phyloP scores from a whole-genome alignment of 2,888 invertebrate genomes.

The Erpobdella octoculata region DNA sequence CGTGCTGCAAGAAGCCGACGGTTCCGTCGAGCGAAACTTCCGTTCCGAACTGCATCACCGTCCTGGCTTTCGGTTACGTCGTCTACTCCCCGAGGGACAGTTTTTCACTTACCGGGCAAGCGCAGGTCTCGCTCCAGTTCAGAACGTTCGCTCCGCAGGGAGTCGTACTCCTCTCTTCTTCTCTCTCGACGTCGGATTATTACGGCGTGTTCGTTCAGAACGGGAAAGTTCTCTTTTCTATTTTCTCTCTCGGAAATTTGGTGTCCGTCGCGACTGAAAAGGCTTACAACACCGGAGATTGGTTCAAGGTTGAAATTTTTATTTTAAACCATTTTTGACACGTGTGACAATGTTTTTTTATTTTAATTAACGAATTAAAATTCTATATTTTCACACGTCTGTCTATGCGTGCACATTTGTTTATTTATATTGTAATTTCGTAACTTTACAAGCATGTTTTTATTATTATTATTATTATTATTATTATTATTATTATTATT shows the following conservation, averaged over 20 bases:
- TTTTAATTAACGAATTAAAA: no score
- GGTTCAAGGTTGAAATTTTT: slow-evolving; percentile 40
- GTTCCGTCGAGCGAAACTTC: slow-evolving; percentile 5
- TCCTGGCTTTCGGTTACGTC: slow-evolving; percentile 38
- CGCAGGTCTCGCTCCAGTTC: slow-evolving; percentile 36
- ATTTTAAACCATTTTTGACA: no score
- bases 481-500: no score
- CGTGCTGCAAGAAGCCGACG: slow-evolving; percentile 37
- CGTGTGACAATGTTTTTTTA: no score
- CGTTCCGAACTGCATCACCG: slow-evolving; percentile 27
- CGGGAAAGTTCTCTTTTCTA: slow-evolving; percentile 34
- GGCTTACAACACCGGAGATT: slow-evolving; percentile 37
- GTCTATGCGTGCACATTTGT: no score
- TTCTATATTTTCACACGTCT: no score
- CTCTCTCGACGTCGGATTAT: slow-evolving; percentile 8
- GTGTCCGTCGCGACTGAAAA: slow-evolving; percentile 5
- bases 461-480: no score
- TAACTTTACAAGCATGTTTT: no score
- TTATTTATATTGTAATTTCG: no score
- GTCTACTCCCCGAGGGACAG: not conserved
- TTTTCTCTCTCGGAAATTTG: slow-evolving; percentile 1
- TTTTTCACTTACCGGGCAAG: slow-evolving; percentile 23
- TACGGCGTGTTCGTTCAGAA: slow-evolving; percentile 33
- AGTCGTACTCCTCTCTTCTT: slow-evolving; percentile 34
- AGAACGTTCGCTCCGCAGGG: slow-evolving; percentile 38